Conservation (phyloP, 2,797 vertebrate genomes). For the Chromis chromis region DNA sequence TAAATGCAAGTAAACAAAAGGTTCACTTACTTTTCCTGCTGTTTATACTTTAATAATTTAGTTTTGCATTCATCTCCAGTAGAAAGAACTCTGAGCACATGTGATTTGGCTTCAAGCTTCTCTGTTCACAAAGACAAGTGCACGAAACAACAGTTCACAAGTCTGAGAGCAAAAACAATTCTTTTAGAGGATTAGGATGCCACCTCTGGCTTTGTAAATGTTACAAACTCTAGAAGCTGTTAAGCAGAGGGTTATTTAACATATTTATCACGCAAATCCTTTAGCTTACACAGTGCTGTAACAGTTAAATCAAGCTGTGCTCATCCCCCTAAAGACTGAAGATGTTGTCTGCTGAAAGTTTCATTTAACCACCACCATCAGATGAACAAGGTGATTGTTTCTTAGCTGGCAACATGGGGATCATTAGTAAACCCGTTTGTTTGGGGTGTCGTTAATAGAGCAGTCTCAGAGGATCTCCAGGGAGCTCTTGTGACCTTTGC, state of each 20-base stretch:
- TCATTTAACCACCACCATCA: conserved; percentile 93
- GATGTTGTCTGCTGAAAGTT: conserved; percentile 90
- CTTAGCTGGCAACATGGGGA: conserved; percentile 84
- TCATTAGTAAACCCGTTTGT: conserved; percentile 96
- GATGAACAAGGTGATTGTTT: conserved; percentile 95
- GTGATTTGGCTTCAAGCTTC: conserved; percentile 8
- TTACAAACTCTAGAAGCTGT: conserved; percentile 76
- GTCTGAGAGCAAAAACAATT: conserved; percentile 45
- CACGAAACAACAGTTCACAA: conserved; percentile 27
- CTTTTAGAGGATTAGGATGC: conserved; percentile 67
- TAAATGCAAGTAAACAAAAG: neutral
- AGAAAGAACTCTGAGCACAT: conserved; percentile 9
- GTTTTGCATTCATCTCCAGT: neutral
- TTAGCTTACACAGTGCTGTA: conserved; percentile 84
- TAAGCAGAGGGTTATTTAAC: conserved; percentile 90
- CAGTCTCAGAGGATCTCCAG: conserved; percentile 93
- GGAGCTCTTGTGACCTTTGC: conserved; percentile 98
- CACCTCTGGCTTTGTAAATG: conserved; percentile 71
- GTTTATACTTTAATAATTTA: conserved; percentile 67
- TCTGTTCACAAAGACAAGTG: conserved; percentile 22
- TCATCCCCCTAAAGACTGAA: conserved; percentile 90
- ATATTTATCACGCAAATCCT: conserved; percentile 93
- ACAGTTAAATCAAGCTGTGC: conserved; percentile 87
- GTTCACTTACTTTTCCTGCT: neutral
- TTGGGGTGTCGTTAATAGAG: conserved; percentile 97